Percentiles rank a stretch among this genome's conserved stretches.
Evolutionary conservation across 1,140 invertebrate species (phyloP).

Genomic region (Aricia agestis): DNA sequence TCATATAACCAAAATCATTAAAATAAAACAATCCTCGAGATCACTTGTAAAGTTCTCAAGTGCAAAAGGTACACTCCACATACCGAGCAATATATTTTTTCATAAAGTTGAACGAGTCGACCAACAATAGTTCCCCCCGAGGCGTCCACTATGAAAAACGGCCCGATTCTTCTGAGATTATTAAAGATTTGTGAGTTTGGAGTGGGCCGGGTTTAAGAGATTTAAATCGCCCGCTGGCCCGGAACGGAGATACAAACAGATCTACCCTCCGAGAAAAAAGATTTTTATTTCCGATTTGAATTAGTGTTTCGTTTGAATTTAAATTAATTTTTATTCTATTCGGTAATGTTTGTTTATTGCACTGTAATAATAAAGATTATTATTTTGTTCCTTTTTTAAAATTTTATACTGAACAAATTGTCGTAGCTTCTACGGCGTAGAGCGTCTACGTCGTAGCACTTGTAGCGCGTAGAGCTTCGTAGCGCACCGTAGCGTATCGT

Average conservation of each 20-base stretch:
- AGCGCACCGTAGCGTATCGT: background rate
- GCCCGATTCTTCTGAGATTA: constrained; percentile 64
- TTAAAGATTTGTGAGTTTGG: constrained; percentile 75
- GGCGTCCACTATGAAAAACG: constrained; percentile 57
- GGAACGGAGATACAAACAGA: constrained; percentile 73
- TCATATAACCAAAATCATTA: background rate
- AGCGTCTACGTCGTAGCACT: background rate
- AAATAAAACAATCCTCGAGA: background rate
- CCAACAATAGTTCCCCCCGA: constrained; percentile 38
- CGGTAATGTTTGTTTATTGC: too few species aligned
- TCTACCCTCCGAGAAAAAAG: constrained; percentile 43
- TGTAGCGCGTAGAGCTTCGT: background rate
- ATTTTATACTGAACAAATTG: background rate
- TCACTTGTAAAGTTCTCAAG: background rate
- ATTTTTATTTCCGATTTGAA: constrained; percentile 15
- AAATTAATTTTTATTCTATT: background rate
- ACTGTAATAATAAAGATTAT: background rate
- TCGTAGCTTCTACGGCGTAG: too few species aligned
- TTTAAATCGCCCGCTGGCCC: constrained; percentile 69
- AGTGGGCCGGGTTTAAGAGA: constrained; percentile 67
- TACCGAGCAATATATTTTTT: background rate
- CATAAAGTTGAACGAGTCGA: background rate
- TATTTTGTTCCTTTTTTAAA: background rate
- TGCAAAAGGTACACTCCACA: background rate
- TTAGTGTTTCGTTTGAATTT: background rate